phyloP scores from a whole-genome alignment of 2,888 invertebrate genomes.

The Sepiola atlantica region DNA sequence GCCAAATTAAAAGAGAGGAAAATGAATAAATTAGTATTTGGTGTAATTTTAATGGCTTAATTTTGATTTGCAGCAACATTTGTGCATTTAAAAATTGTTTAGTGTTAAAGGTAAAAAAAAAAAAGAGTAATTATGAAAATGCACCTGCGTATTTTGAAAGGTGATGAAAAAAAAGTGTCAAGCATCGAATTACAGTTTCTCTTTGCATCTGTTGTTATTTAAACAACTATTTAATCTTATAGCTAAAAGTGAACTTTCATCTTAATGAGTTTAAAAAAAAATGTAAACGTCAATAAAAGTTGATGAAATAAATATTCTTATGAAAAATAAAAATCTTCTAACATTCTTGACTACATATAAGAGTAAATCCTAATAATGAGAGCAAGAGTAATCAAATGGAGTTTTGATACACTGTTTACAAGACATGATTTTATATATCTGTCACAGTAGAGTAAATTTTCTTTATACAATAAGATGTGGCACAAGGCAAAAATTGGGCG shows the following conservation, averaged over 20 bases:
- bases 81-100: background rate
- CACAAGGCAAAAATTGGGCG: too few species aligned
- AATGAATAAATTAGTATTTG: background rate
- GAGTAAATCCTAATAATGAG: background rate
- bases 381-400: background rate
- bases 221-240: background rate
- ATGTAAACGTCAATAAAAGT: background rate
- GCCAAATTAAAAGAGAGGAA: background rate
- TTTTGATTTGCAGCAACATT: background rate
- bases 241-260: background rate
- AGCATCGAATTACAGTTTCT: too few species aligned
- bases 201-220: too few species aligned
- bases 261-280: background rate
- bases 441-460: too few species aligned
- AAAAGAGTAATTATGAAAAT: background rate
- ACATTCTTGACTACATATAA: background rate
- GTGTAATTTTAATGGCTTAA: background rate
- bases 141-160: background rate
- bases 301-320: too few species aligned
- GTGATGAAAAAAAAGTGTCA: background rate
- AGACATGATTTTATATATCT: too few species aligned
- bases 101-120: too few species aligned
- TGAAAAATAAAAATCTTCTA: background rate
- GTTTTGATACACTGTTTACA: background rate
- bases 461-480: too few species aligned